Base-by-base conservation (phyloP, 2,888 invertebrate species). In the Philereme vetulata region DNA sequence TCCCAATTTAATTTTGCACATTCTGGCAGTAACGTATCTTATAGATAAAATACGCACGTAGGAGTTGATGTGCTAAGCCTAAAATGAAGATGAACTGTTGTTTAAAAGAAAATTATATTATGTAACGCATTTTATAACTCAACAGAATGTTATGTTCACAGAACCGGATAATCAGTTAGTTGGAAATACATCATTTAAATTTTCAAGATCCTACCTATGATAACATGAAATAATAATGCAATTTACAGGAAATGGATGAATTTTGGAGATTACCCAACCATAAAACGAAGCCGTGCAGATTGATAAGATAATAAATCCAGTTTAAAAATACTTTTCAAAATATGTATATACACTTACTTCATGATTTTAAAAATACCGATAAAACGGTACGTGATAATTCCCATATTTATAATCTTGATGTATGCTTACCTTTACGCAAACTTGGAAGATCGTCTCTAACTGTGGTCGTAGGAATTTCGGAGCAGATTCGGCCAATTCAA, bases 381-480 rank as follows among this genome's bases (percentile, higher is more conserved):
- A n/a, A n/a, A n/a, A n/a, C n/a, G n/a, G n/a, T n/a, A n/a, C n/a
- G n/a, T n/a, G n/a, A n/a, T n/a, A n/a, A n/a, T n/a, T n/a, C n/a
- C n/a, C 1, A 21, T 21, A 4, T 42, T 42, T 21, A 44, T 44
- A 3, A 9, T 44, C 8, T 8, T 2, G 21, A 2, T 33, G n/a
- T 10, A 11, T 42, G 9, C 70, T 50, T 67, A 81, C 78, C 77
- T 79, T 78, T 64, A 77, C 72, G 64, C 80, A 79, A 7, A 78
- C 74, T 74, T 76, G 80, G 71, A 98, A 96, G 72, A 99, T 96
- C 10, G 93, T 92, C 72, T 97, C 95, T 59, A 99, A 86, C 79
- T 99, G 98, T 4, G 96, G 95, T 67, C 98, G 94, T 62, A 99
- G 92, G 84, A 95, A 98, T 88, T 98, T 99, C 0, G 99, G 99